A percentile compares a stretch with the other conserved stretches of the same genome.
Conservation (phyloP, 2,888 invertebrate species). For the Epirrita christyi region DNA sequence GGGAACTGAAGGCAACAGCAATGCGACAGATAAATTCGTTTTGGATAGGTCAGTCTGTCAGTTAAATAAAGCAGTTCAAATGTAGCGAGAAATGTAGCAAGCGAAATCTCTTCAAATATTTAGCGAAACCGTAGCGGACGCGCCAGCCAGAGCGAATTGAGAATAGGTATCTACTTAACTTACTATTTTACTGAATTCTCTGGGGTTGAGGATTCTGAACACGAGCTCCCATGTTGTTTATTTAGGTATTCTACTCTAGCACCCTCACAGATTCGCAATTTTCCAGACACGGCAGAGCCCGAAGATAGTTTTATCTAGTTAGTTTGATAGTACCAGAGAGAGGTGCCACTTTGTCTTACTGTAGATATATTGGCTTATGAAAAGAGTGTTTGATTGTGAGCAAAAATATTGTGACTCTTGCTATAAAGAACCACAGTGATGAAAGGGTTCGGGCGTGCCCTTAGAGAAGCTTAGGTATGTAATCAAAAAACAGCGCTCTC, state of each 20-base stretch:
- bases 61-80: neutral
- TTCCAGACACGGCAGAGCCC: neutral
- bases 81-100: neutral
- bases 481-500: no score
- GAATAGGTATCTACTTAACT: constrained; percentile 27
- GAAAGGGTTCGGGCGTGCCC: no score
- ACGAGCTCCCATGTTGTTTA: constrained; percentile 6
- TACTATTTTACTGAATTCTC: constrained; percentile 9
- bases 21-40: constrained; percentile 8
- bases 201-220: constrained; percentile 1
- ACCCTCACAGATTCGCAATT: neutral
- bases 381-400: no score
- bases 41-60: constrained; percentile 8
- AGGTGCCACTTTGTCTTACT: no score
- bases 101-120: constrained; percentile 8
- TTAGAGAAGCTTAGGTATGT: no score
- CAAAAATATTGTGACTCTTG: no score
- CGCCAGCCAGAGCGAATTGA: constrained; percentile 45
- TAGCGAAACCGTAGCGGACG: constrained; percentile 36
- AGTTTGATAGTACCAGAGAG: no score
- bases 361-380: no score
- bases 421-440: no score
- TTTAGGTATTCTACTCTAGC: constrained; percentile 2
- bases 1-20: neutral
- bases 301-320: neutral